Percentiles rank a stretch among this genome's conserved stretches.
Evolutionary conservation across 2,113 vertebrate genomes (phyloP).

Genomic region (Lepisosteus oculatus): DNA sequence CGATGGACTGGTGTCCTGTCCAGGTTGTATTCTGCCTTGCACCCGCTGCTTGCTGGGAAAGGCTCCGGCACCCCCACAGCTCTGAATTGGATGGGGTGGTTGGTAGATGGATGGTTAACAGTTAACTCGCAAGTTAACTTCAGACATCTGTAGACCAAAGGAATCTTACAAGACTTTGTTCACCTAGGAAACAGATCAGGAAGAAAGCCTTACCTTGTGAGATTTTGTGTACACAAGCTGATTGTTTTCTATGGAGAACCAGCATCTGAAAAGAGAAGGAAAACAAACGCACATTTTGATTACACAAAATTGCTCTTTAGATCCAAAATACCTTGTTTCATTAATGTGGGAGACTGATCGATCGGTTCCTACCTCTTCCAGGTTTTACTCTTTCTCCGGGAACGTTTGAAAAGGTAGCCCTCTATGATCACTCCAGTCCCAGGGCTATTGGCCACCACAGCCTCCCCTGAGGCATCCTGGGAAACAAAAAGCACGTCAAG

Average conservation of each 20-base stretch:
- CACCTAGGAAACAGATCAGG: too few relatives aligned
- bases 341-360: too few relatives aligned
- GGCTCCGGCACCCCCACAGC: too few relatives aligned
- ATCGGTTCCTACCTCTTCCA: constrained; percentile 61
- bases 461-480: constrained; percentile 64
- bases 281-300: not conserved
- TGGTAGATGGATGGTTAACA: too few relatives aligned
- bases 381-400: constrained; percentile 58
- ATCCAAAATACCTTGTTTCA: not conserved
- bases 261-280: constrained; percentile 48
- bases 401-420: constrained; percentile 68
- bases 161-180: too few relatives aligned
- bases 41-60: too few relatives aligned
- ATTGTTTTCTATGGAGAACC: constrained; percentile 65
- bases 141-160: too few relatives aligned
- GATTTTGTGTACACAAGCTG: constrained; percentile 65
- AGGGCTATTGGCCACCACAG: constrained; percentile 34
- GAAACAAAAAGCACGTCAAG: constrained; percentile 1
- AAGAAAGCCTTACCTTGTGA: constrained; percentile 50
- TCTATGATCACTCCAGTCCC: constrained; percentile 46
- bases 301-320: not conserved
- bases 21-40: too few relatives aligned
- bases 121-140: too few relatives aligned
- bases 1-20: too few relatives aligned
- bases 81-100: too few relatives aligned